phyloP scores from a whole-genome alignment of 37 sponge, comb jelly and placozoan species.

The Chondrosia reniformis region DNA sequence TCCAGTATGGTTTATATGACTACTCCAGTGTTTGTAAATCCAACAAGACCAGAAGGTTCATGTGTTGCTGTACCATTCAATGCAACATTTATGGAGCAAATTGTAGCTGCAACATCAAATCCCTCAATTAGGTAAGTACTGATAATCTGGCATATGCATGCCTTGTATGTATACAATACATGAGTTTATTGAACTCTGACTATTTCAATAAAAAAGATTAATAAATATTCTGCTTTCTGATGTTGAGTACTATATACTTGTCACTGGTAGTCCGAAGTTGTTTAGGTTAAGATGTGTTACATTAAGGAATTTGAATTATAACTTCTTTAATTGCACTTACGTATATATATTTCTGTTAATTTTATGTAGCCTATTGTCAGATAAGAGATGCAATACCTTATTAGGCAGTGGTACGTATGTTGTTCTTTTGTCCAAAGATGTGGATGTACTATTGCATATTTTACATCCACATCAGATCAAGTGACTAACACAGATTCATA shows the following conservation, averaged over 20 bases:
- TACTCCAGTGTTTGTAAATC: not conserved
- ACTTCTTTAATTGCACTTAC: not conserved
- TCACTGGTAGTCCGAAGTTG: conserved; percentile 25
- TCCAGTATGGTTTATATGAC: not conserved
- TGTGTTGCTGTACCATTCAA: conserved; percentile 13
- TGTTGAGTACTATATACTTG: not conserved
- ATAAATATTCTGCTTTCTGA: not conserved
- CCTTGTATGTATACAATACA: no score
- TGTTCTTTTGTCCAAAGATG: not conserved
- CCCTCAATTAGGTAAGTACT: conserved; percentile 8
- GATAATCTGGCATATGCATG: no score
- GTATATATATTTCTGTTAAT: not conserved
- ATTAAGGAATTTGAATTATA: not conserved
- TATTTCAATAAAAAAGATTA: no score
- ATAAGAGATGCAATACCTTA: not conserved
- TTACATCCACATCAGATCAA: not conserved
- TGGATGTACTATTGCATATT: not conserved
- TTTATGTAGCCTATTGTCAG: conserved; percentile 10
- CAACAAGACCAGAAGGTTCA: not conserved
- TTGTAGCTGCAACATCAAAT: conserved; percentile 29
- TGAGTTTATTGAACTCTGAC: no score
- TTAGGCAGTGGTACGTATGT: no score
- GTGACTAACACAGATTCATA: not conserved
- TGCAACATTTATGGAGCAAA: not conserved
- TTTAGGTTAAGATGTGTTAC: not conserved